Base-by-base conservation (phyloP, 2,113 vertebrate species). In the Lipophrys pholis region DNA sequence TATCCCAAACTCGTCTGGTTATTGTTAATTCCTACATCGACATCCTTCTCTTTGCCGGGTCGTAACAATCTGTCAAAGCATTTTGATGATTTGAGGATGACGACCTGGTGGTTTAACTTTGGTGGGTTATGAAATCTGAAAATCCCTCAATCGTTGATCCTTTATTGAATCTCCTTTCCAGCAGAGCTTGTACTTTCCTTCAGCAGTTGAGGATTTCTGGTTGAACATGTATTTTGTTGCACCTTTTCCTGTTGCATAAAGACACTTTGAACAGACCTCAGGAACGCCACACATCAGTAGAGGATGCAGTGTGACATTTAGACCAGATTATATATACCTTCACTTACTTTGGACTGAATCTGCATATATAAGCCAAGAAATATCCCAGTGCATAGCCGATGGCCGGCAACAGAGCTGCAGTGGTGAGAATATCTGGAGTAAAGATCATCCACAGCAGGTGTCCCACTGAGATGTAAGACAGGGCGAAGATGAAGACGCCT, bases 371-470 rank as follows among this genome's bases (percentile, higher is more conserved):
- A 6, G 95, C 95, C 69, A 95, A 77, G 61, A 83, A 0, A 0
- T 94, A 97, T 64, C 96, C 96, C 63, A 96, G 60, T 5, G 81
- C 79, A 66, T 93, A 97, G 58, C 96, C 96, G 17, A 60, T 85
- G 6, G 95, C 71, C 11, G 95, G 95, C 95, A 97, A 94, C 64
- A 97, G 81, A 30, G 87, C 88, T 45, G 93, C 94, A 40, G 83
- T 93, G 10, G 71, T 56, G 58, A 96, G 48, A 17, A 95, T 63
- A 7, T 81, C 71, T 6, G 93, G 85, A 6, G 90, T 94, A 75
- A 97, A 77, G 70, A 94, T n/a, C 5, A 73, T 68, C 78, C 67
- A 76, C 14, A 96, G 51, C 3, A 73, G 43, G 0, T 73, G 87
- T 81, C 93, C 94, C 58, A 93, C 30, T 0, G 7, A 77, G 17